Evolutionary conservation across 2,797 vertebrate genomes (phyloP), one percentile per base, ranked within the genome.

Genomic region (Peromyscus attwateri): DNA sequence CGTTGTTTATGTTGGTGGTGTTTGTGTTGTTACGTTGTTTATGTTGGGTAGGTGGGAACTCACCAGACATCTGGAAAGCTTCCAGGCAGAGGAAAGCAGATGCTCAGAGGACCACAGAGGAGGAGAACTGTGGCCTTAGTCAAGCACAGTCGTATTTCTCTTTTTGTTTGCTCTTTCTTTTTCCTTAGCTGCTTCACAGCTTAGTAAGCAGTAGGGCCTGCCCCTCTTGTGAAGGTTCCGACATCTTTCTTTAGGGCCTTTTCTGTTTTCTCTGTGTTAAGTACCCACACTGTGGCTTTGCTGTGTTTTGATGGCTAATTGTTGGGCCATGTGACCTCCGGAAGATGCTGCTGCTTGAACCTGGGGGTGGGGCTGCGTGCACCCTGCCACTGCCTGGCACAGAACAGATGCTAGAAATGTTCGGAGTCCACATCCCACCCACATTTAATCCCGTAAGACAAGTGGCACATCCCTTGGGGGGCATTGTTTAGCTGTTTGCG

Each of bases 401-500:
- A 43, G 52, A 40, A n/a, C 70, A 49, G 49, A 29, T 92, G 62
- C 23, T 23, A 55, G 17, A 16, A 60, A 49, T 60, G 55, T 73
- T 81, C 25, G 14, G 8, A 75, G 23, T 62, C 6, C 27, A 57
- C 52, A 25, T 52, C 25, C 5, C 12, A 2, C 60, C 60, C 34
- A n/a, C 13, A 12, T 70, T 87, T 19, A 66, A 34, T 40, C 17
- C 52, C 34, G 0, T 57, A 66, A 64, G 75, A n/a, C 14, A 0
- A 37, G 89, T 55, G n/a, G 31, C 66, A 4, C 49, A 8, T 7
- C 0, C 89, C 55, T 84, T 11, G 21, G 25, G 17, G 19, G 83
- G 25, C 64, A 29, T 9, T 1, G 8, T 10, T 43, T 12, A 71
- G 34, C 81, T 70, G 0, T 4, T 0, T 43, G 1, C 5, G 29